Evolutionary conservation across 2,113 vertebrate genomes (phyloP).

Genomic region (Alaudala cheleensis): DNA sequence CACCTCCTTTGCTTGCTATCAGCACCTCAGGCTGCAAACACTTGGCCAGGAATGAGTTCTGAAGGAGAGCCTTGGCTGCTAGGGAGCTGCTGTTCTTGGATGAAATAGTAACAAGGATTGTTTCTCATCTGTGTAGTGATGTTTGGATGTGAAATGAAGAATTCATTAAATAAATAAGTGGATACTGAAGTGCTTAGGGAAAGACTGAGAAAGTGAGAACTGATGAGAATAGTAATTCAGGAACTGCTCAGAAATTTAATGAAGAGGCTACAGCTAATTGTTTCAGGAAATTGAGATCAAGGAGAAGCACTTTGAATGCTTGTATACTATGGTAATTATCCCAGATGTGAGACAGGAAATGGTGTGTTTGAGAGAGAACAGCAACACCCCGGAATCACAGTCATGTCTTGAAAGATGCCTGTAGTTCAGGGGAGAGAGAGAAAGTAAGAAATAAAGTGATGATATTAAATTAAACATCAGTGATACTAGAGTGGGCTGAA

Average conservation of each 20-base stretch:
- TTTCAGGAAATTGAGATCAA: background rate
- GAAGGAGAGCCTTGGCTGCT: background rate
- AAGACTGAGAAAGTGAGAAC: background rate
- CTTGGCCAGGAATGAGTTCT: background rate
- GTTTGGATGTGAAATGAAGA: background rate
- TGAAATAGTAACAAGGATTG: background rate
- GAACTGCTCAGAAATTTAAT: background rate
- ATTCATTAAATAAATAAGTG: background rate
- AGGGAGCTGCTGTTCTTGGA: background rate
- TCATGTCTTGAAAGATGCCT: background rate
- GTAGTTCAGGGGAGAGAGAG: background rate
- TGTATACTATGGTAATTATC: background rate
- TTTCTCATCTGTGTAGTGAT: background rate
- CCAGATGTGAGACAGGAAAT: background rate
- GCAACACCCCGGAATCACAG: background rate
- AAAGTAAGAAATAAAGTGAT: background rate
- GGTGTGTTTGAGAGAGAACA: background rate
- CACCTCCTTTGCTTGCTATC: background rate
- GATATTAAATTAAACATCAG: background rate
- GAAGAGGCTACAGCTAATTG: background rate
- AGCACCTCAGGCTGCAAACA: background rate
- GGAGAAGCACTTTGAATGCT: background rate
- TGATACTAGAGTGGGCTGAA: background rate
- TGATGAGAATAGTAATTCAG: background rate
- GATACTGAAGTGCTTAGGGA: background rate